A percentile compares a stretch with the other conserved stretches of the same genome.
These are phyloP conservation scores for Chaetorhynchus papuensis DNA, from an alignment of 2,113 vertebrate species.

Conservation along the genomic window DNA sequence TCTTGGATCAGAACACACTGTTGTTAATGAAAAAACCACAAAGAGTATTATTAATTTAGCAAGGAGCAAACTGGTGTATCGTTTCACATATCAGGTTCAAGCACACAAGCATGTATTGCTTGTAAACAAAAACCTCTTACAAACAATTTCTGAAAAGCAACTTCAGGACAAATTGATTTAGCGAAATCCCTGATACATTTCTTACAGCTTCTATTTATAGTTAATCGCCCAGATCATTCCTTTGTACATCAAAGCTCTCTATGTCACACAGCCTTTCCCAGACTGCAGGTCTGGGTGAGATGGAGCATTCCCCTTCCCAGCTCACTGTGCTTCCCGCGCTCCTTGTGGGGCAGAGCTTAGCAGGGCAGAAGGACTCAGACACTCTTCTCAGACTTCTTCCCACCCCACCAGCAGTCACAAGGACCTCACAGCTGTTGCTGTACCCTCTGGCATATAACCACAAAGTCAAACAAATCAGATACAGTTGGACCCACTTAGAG, in stretches of 20 bases:
- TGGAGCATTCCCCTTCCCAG: accelerated
- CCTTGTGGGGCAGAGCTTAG: background rate
- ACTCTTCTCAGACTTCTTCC: background rate
- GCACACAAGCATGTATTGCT: background rate
- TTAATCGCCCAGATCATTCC: background rate
- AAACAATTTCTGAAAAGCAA: background rate
- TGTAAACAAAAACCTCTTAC: background rate
- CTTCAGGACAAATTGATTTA: background rate
- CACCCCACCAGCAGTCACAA: background rate
- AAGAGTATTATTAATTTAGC: background rate
- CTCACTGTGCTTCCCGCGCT: accelerated
- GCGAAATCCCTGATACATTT: background rate
- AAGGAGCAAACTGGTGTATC: background rate
- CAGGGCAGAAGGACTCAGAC: background rate
- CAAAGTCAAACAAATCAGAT: background rate
- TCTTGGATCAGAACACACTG: background rate
- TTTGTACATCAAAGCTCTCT: background rate
- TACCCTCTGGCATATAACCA: background rate
- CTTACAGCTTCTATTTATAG: background rate
- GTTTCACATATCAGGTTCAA: background rate
- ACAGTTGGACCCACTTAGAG: background rate
- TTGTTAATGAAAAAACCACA: background rate
- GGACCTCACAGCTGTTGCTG: background rate
- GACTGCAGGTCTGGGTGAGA: background rate
- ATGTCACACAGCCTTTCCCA: background rate